Conservation (phyloP, 1,140 invertebrate genomes). For the Acyrthosiphon pisum region DNA sequence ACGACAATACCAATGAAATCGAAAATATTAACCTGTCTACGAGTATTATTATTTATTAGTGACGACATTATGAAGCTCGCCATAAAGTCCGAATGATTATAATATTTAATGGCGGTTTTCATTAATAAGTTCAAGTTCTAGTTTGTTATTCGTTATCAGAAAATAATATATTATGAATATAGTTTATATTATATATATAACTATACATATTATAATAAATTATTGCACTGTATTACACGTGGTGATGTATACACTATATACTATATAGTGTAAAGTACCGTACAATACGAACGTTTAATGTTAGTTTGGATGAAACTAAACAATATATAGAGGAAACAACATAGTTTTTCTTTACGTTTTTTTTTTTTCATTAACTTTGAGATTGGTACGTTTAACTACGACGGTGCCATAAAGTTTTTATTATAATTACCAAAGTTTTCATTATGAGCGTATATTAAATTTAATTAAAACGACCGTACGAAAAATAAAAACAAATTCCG, state of each 20-base stretch:
- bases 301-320: neutral
- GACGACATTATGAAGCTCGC: neutral
- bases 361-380: neutral
- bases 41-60: neutral
- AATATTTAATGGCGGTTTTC: neutral
- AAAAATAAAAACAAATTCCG: neutral
- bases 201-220: neutral
- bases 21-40: neutral
- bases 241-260: neutral
- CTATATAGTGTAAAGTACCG: too few species aligned
- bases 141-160: neutral
- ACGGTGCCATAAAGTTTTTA: neutral
- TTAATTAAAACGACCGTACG: neutral
- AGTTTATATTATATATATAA: neutral
- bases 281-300: neutral
- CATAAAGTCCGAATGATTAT: neutral
- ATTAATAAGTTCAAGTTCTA: neutral
- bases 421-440: constrained; percentile 21
- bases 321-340: neutral
- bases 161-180: neutral
- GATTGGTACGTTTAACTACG: neutral
- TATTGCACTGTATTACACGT: neutral
- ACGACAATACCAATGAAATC: neutral
- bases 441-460: neutral
- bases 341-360: neutral